Percentiles rank a stretch among this genome's conserved stretches.
These are phyloP conservation scores for Neoniphon sammara DNA, from an alignment of 2,797 vertebrate species.

Conservation along the genomic window DNA sequence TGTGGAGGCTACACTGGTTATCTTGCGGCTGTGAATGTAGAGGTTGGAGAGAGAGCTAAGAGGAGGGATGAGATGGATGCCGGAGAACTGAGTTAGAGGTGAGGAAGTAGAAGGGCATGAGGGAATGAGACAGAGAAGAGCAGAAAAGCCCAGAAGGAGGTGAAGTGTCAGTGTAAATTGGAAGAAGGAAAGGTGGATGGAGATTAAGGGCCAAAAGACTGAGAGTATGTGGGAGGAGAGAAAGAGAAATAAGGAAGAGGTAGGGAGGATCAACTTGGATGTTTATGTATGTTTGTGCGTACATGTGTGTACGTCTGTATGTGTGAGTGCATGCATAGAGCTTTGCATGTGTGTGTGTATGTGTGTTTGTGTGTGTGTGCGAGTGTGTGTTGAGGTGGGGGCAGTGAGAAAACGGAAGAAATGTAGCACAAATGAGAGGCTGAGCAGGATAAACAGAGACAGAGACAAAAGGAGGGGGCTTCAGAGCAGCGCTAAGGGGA, in stretches of 20 bases:
- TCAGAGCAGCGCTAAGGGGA: conserved; percentile 48
- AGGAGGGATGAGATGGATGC: conserved; percentile 64
- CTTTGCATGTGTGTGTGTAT: background rate
- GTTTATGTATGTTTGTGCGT: background rate
- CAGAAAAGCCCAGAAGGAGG: conserved; percentile 50
- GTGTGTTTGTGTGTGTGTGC: background rate
- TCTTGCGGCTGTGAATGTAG: conserved; percentile 11
- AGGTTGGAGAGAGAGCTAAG: conserved; percentile 8
- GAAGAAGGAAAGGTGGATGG: conserved; percentile 32
- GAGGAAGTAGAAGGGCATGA: conserved; percentile 25
- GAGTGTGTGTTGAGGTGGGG: conserved; percentile 1
- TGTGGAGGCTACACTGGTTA: background rate
- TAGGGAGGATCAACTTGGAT: conserved; percentile 31
- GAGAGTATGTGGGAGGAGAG: conserved; percentile 19
- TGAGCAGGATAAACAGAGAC: conserved; percentile 49
- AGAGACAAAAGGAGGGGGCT: conserved; percentile 33
- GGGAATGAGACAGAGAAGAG: conserved; percentile 35
- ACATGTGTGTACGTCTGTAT: background rate
- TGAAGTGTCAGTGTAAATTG: conserved; percentile 57
- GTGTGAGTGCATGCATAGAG: background rate
- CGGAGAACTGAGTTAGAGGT: conserved; percentile 41
- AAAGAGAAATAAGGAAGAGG: background rate
- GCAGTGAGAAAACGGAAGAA: conserved; percentile 16
- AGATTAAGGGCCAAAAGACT: conserved; percentile 55
- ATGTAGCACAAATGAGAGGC: conserved; percentile 54